phyloP scores from a whole-genome alignment of 2,797 vertebrate genomes.

The Holocentrus rufus region DNA sequence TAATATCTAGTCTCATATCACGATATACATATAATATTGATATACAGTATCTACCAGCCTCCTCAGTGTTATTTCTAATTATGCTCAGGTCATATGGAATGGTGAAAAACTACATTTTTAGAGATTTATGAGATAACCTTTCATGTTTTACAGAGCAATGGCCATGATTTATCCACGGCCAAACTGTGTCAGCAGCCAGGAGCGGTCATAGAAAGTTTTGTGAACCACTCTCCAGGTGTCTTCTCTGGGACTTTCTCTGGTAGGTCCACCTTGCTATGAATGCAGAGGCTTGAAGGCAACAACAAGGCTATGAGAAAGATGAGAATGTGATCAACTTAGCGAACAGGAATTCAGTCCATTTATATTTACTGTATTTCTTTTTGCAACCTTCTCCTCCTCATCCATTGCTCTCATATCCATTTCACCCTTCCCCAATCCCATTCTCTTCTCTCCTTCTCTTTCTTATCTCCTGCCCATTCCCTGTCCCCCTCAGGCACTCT shows the following conservation, averaged over 20 bases:
- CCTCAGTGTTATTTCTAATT: background rate
- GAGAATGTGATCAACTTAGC: background rate
- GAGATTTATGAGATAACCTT: background rate
- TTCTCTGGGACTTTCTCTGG: slow-evolving; percentile 97
- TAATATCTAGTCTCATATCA: too few relatives aligned
- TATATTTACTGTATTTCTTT: background rate
- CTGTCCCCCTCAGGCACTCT: slow-evolving; percentile 84
- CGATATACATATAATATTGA: too few relatives aligned
- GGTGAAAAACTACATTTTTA: background rate
- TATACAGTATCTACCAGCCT: too few relatives aligned
- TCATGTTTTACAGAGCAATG: slow-evolving; percentile 76
- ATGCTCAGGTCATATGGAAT: background rate
- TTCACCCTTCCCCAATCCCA: background rate
- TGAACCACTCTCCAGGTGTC: slow-evolving; percentile 92
- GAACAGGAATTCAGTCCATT: background rate
- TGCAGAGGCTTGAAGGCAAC: background rate
- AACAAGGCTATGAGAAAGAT: background rate
- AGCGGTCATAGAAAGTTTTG: slow-evolving; percentile 94
- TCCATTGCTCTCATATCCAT: background rate
- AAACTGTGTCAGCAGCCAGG: slow-evolving; percentile 85
- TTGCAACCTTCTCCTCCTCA: background rate
- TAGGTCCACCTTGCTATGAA: slow-evolving; percentile 56
- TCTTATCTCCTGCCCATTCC: background rate
- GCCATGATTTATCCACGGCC: slow-evolving; percentile 61
- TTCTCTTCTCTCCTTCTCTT: background rate